A percentile compares a stretch with the other conserved stretches of the same genome.
phyloP scores from a whole-genome alignment of 2,113 vertebrate genomes.

The Takifugu flavidus region DNA sequence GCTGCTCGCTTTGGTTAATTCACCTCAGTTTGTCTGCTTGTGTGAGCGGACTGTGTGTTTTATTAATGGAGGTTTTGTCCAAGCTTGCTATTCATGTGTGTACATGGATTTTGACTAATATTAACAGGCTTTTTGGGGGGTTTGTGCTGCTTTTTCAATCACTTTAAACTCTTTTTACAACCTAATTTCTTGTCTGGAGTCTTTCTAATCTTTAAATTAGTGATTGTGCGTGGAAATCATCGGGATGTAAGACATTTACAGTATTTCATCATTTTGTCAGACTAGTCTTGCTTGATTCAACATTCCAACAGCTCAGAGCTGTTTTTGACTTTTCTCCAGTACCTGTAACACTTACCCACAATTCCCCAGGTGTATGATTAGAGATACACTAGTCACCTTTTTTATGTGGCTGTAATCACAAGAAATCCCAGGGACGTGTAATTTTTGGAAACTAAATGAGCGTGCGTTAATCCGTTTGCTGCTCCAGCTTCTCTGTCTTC shows the following conservation, averaged over 20 bases:
- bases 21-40: conserved; percentile 51
- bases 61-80: background rate
- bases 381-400: no score
- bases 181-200: conserved; percentile 1
- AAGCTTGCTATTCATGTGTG: background rate
- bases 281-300: background rate
- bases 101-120: conserved; percentile 10
- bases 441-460: no score
- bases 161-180: conserved; percentile 40
- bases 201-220: no score
- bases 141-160: conserved; percentile 26
- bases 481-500: conserved; percentile 14
- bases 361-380: no score
- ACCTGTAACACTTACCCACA: background rate
- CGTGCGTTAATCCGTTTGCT: background rate
- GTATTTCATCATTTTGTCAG: background rate
- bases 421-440: no score
- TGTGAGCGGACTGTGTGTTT: conserved; percentile 9
- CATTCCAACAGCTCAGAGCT: background rate
- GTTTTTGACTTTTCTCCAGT: background rate
- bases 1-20: background rate
- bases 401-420: background rate
- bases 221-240: no score
- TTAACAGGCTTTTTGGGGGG: conserved; percentile 11
- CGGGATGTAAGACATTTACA: no score